Conservation (phyloP, 2,888 invertebrate species). For the Anodontia alba region DNA sequence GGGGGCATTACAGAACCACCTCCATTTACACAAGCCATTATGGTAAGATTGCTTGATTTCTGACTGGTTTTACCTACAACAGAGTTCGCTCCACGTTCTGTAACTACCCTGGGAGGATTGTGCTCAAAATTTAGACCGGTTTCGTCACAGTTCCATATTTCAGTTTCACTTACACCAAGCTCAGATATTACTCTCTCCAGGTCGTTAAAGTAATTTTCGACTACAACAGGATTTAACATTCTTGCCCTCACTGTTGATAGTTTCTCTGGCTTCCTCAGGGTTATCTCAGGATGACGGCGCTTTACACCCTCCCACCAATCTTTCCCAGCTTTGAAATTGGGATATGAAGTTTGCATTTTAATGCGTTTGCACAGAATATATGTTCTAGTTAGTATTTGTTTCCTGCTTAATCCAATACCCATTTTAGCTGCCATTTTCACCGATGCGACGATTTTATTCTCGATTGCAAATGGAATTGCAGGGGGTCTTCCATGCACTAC, state of each 20-base stretch:
- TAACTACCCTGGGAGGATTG: neutral
- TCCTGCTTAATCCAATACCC: conserved; percentile 14
- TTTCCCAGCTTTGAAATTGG: too few species aligned
- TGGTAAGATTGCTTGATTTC: neutral
- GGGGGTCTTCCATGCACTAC: conserved; percentile 3
- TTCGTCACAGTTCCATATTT: neutral
- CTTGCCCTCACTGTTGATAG: neutral
- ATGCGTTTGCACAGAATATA: too few species aligned
- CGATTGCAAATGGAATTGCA: neutral
- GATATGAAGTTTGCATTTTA: too few species aligned
- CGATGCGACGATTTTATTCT: neutral
- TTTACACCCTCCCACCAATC: neutral
- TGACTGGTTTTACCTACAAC: neutral
- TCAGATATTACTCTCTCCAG: neutral
- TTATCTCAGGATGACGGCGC: neutral
- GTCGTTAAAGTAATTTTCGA: neutral
- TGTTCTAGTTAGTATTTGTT: neutral
- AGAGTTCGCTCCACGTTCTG: neutral
- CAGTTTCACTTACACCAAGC: neutral
- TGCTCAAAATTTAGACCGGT: neutral
- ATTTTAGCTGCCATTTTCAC: conserved; percentile 18
- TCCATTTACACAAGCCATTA: neutral
- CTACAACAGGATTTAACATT: neutral
- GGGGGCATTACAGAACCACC: neutral
- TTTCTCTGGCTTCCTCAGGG: neutral